phyloP scores from a whole-genome alignment of 2,797 vertebrate genomes.

The Hirundo rustica region DNA sequence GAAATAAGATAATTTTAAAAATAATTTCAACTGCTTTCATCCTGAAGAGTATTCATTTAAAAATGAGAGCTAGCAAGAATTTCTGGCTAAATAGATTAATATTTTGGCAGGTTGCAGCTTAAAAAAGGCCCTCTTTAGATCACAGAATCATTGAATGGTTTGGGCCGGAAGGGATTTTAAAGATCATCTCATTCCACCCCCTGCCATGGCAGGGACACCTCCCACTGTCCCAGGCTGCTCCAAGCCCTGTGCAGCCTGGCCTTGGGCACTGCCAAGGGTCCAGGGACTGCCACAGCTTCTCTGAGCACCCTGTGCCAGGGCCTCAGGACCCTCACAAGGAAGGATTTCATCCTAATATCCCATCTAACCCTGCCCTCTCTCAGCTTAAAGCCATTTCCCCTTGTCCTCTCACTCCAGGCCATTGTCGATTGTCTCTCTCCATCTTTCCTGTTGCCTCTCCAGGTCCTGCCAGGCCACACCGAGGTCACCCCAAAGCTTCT shows the following conservation, averaged over 20 bases:
- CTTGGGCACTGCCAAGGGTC: background rate
- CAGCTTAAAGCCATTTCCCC: accelerated
- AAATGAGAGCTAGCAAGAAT: background rate
- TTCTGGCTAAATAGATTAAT: background rate
- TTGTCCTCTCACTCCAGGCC: accelerated
- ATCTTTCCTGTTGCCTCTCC: accelerated
- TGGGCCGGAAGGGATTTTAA: background rate
- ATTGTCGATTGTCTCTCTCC: accelerated
- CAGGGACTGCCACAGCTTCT: background rate
- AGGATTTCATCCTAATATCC: accelerated
- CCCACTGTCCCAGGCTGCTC: background rate
- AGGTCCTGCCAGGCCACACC: accelerated
- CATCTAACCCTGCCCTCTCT: accelerated
- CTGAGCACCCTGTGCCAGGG: background rate
- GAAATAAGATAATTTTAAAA: background rate
- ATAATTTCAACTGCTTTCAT: background rate
- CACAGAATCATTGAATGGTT: background rate
- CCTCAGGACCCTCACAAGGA: accelerated
- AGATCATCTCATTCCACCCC: accelerated
- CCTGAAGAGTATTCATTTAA: background rate
- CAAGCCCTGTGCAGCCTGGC: background rate
- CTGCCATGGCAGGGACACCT: background rate
- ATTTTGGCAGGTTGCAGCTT: background rate
- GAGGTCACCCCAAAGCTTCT: accelerated
- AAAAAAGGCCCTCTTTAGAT: accelerated